Conservation (phyloP, 1,140 invertebrate genomes). For the Dufourea novaeangliae region DNA sequence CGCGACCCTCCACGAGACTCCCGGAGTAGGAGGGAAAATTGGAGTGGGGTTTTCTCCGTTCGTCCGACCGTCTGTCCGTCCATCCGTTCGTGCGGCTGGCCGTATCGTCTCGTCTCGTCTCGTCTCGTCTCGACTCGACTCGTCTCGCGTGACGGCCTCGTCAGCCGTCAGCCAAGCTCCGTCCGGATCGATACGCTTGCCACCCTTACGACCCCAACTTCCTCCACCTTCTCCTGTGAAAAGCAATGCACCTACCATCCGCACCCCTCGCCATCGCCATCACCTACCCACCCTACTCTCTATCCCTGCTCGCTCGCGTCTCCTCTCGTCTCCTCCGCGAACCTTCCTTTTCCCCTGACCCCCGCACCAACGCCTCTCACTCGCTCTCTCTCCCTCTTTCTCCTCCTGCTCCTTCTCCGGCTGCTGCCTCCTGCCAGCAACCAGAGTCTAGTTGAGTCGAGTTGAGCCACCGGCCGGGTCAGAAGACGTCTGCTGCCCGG, state of each 20-base stretch:
- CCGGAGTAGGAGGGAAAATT: slow-evolving; percentile 37
- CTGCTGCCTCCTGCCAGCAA: slow-evolving; percentile 67
- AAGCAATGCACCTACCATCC: slow-evolving; percentile 69
- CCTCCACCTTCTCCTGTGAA: slow-evolving; percentile 70
- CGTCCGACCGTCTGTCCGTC: slow-evolving; percentile 59
- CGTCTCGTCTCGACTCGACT: slow-evolving; percentile 77
- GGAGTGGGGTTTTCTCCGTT: slow-evolving; percentile 69
- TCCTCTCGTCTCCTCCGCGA: slow-evolving; percentile 40
- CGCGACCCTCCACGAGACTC: slow-evolving; percentile 46
- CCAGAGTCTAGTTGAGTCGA: slow-evolving; percentile 77
- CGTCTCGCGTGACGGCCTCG: slow-evolving; percentile 82
- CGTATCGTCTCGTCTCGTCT: slow-evolving; percentile 70
- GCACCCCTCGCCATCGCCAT: slow-evolving; percentile 56
- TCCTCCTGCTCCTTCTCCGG: slow-evolving; percentile 54
- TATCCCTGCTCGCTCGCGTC: slow-evolving; percentile 59
- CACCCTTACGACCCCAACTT: slow-evolving; percentile 73
- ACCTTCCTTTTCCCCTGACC: slow-evolving; percentile 52
- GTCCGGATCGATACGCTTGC: slow-evolving; percentile 80
- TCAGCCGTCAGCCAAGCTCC: slow-evolving; percentile 81
- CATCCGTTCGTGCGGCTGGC: slow-evolving; percentile 62
- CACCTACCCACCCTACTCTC: slow-evolving; percentile 48
- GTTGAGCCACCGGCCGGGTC: slow-evolving; percentile 80
- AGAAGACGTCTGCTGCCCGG: slow-evolving; percentile 82
- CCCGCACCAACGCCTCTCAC: slow-evolving; percentile 59
- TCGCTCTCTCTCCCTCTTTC: slow-evolving; percentile 64